These are phyloP conservation scores for Cepaea nemoralis DNA, from an alignment of 1,140 invertebrate genomes.

Conservation along the genomic window DNA sequence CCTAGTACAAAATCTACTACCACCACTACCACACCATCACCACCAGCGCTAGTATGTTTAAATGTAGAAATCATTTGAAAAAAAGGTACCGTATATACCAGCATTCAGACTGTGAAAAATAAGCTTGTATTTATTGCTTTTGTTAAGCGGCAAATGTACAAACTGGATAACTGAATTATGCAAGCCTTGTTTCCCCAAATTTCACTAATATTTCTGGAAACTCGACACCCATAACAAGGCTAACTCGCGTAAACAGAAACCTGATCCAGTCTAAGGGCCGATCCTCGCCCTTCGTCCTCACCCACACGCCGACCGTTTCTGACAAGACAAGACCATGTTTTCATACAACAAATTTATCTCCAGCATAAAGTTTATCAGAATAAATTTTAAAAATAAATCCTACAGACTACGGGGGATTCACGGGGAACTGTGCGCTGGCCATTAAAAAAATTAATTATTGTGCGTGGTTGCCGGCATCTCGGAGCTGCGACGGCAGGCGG, in stretches of 20 bases:
- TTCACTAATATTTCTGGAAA: too few species aligned
- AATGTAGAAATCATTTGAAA: too few species aligned
- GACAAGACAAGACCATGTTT: not conserved
- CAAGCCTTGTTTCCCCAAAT: too few species aligned
- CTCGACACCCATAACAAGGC: too few species aligned
- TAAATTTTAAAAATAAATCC: not conserved
- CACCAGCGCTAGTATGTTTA: too few species aligned
- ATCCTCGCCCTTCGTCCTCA: not conserved
- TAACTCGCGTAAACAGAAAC: not conserved
- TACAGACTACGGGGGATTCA: not conserved
- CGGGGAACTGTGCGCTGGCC: not conserved
- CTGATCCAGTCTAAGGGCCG: not conserved
- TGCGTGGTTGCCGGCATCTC: not conserved
- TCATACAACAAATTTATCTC: not conserved
- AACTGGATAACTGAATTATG: too few species aligned
- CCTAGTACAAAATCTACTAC: too few species aligned
- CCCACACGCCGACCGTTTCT: not conserved
- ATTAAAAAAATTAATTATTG: constrained; percentile 4
- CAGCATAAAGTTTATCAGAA: not conserved
- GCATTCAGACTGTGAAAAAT: too few species aligned
- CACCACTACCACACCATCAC: too few species aligned
- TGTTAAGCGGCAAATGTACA: too few species aligned
- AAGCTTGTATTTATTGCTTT: too few species aligned
- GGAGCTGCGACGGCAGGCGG: not conserved
- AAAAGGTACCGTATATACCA: too few species aligned